These are phyloP conservation scores for Pholis gunnellus DNA, from an alignment of 2,113 vertebrate species.

Conservation along the genomic window DNA sequence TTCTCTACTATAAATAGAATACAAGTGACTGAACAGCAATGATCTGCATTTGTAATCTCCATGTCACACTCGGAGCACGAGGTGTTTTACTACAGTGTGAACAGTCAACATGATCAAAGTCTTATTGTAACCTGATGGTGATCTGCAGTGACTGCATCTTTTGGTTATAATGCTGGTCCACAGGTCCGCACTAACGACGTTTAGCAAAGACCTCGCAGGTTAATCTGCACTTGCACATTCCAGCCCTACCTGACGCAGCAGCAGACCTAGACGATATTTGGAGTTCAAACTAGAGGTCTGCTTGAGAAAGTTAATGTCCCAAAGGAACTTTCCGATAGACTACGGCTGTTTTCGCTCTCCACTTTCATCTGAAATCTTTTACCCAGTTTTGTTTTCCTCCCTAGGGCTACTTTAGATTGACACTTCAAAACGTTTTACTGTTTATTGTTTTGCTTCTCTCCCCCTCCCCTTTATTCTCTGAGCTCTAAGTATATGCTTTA, in stretches of 20 bases:
- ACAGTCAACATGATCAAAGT: neutral
- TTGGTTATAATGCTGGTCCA: slow-evolving; percentile 51
- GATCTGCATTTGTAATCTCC: neutral
- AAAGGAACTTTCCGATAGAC: slow-evolving; percentile 71
- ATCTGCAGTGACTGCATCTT: slow-evolving; percentile 35
- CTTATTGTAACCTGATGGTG: slow-evolving; percentile 9
- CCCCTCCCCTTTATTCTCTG: slow-evolving; percentile 40
- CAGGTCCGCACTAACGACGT: slow-evolving; percentile 46
- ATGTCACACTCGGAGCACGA: too few relatives aligned
- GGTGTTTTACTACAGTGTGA: too few relatives aligned
- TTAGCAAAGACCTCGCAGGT: slow-evolving; percentile 62
- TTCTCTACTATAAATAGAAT: neutral
- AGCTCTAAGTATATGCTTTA: slow-evolving; percentile 64
- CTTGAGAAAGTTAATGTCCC: slow-evolving; percentile 71
- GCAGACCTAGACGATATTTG: slow-evolving; percentile 61
- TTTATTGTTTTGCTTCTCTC: slow-evolving; percentile 74
- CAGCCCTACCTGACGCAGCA: slow-evolving; percentile 59
- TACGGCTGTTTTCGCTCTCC: slow-evolving; percentile 56
- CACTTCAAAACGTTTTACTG: slow-evolving; percentile 74
- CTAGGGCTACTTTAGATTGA: slow-evolving; percentile 69
- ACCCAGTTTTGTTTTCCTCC: slow-evolving; percentile 70
- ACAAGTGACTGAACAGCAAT: neutral
- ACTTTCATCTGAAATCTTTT: slow-evolving; percentile 71
- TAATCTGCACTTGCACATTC: slow-evolving; percentile 69
- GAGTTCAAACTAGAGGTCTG: slow-evolving; percentile 72